Evolutionary conservation across 2,888 invertebrate species (phyloP).

Genomic region (Tridacna gigas): DNA sequence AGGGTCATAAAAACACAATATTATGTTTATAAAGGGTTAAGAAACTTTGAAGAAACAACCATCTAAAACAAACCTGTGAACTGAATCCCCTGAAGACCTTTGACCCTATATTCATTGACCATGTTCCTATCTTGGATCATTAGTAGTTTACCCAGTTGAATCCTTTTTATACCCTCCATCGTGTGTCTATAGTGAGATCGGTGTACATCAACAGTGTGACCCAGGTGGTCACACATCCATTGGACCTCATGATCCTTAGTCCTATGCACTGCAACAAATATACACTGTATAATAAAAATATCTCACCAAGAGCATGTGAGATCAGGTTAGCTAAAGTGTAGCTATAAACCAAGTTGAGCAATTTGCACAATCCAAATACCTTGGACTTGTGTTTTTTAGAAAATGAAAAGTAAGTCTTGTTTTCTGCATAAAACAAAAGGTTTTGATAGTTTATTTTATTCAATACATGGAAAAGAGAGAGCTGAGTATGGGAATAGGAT

Average conservation of each 20-base stretch:
- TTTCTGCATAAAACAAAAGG: too few relatives aligned
- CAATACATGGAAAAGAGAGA: too few relatives aligned
- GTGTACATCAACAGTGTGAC: neutral
- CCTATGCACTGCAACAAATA: neutral
- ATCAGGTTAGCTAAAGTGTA: neutral
- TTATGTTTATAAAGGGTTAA: neutral
- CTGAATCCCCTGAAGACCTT: neutral
- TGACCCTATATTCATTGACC: neutral
- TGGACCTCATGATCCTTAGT: slow-evolving; percentile 3
- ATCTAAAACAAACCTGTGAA: neutral
- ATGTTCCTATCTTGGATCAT: neutral
- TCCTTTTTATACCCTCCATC: neutral
- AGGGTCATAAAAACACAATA: neutral
- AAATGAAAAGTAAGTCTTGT: too few relatives aligned
- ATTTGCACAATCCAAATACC: too few relatives aligned
- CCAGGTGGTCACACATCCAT: neutral
- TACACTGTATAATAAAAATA: neutral
- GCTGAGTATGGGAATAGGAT: too few relatives aligned
- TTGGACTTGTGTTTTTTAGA: too few relatives aligned
- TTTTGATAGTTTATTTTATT: too few relatives aligned
- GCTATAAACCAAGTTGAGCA: too few relatives aligned
- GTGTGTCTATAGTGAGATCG: neutral
- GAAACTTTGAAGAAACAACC: neutral
- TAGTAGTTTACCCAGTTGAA: neutral
- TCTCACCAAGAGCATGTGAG: neutral